Evolutionary conservation across 2,888 invertebrate species (phyloP), one percentile per base, ranked within the genome.

Genomic region (Stenodera caucasica): DNA sequence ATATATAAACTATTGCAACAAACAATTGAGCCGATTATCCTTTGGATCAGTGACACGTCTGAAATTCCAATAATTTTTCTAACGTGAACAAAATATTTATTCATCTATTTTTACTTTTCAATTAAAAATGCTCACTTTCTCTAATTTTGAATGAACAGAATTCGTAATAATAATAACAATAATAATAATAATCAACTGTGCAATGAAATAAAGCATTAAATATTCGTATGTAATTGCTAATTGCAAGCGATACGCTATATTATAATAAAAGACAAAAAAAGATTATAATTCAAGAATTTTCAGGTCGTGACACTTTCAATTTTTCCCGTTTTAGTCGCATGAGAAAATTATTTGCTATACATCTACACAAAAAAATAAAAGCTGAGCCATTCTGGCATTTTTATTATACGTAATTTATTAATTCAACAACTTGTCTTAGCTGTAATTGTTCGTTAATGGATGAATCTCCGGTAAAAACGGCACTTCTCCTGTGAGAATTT

Each of bases 241-340:
- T 26, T 26, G 26, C 26, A 45, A 45, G 21, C 45, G 15, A 15
- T 37, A 37, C 15, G 8, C 2, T 8, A 11, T 32, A 37, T 37
- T 21, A 45, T 21, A 52, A 52, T 32, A 32, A 33, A 18, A 32
- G n/a, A n/a, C n/a, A n/a, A n/a, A n/a, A n/a, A n/a, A n/a, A n/a
- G n/a, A n/a, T n/a, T 52, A 52, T 21, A 32, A 26, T 52, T 33
- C 52, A 52, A 33, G 15, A 15, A 52, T 30, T 52, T 45, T 52
- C 30, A 52, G 52, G 52, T 52, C 52, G 15, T 21, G 52, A 51
- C 51, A 30, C 51, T 51, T 32, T 29, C 30, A 52, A 29, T 33
- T 52, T 52, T 52, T 52, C 8, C 32, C 52, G 52, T 32, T 45
- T 18, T 45, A 9, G 52, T 52, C 52, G 32, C 52, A 33, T 52